phyloP scores from a whole-genome alignment of 2,113 vertebrate species.

The Amblyornis subalaris region DNA sequence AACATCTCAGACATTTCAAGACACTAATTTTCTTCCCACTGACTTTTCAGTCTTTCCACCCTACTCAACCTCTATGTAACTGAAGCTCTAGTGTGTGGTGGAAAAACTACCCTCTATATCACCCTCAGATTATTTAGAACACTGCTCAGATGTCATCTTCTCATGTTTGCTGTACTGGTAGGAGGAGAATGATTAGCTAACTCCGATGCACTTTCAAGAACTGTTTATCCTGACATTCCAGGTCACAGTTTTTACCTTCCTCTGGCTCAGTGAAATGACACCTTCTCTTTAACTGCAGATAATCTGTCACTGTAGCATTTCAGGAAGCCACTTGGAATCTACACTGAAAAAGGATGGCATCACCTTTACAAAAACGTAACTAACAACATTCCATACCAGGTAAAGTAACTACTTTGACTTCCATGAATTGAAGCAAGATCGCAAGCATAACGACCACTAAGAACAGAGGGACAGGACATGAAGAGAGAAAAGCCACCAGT shows the following conservation, averaged over 20 bases:
- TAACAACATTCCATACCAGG: neutral
- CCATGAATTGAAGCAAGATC: neutral
- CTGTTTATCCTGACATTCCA: neutral
- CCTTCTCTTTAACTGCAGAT: neutral
- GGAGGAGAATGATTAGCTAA: neutral
- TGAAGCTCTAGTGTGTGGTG: neutral
- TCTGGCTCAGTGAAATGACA: neutral
- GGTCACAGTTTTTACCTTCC: neutral
- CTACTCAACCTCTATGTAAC: constrained; percentile 48
- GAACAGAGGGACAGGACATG: neutral
- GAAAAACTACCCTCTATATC: neutral
- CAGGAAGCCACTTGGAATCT: neutral
- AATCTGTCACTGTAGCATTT: neutral
- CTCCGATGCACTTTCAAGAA: neutral
- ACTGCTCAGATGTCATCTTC: neutral
- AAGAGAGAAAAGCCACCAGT: neutral
- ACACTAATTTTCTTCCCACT: neutral
- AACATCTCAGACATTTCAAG: neutral
- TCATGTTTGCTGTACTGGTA: neutral
- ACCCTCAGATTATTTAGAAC: neutral
- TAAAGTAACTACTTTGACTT: neutral
- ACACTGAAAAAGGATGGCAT: neutral
- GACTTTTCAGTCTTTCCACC: neutral
- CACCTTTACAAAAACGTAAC: neutral
- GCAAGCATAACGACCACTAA: neutral